Evolutionary conservation across 2,888 invertebrate species (phyloP).

Genomic region (Lepidonotus clava): DNA sequence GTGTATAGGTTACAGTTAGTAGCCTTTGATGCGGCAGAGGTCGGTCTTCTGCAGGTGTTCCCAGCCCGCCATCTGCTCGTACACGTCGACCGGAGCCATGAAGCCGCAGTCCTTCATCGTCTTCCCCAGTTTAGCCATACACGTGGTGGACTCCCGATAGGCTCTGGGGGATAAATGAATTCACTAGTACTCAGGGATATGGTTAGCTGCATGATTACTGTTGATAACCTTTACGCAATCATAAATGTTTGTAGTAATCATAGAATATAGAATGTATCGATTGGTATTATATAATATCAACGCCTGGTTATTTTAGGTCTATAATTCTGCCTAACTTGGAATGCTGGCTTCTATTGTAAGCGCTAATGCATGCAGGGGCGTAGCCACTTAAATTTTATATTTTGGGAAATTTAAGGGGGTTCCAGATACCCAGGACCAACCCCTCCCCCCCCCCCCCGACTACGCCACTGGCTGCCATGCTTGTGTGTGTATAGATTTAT

Average conservation of each 20-base stretch:
- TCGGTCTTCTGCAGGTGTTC: neutral
- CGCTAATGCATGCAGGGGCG: too few species aligned
- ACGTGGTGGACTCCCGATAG: neutral
- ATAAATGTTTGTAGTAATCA: neutral
- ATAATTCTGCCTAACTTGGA: too few species aligned
- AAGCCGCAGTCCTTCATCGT: neutral
- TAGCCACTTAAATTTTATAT: too few species aligned
- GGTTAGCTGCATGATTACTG: neutral
- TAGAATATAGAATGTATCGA: neutral
- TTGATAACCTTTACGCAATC: neutral
- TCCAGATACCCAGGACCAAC: too few species aligned
- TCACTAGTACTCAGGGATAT: neutral
- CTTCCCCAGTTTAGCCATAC: neutral
- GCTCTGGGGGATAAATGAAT: neutral
- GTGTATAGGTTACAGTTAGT: too few species aligned
- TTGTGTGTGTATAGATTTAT: too few species aligned
- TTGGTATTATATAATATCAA: neutral
- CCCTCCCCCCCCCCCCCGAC: too few species aligned
- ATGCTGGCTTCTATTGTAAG: too few species aligned
- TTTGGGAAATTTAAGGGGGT: too few species aligned
- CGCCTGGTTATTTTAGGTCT: neutral
- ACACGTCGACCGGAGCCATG: slow-evolving; percentile 28
- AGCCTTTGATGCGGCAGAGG: too few species aligned
- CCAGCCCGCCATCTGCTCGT: neutral
- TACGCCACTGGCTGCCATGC: too few species aligned